A percentile compares a stretch with the other conserved stretches of the same genome.
Conservation (phyloP, 2,888 invertebrate species). For the Yponomeuta cagnagella region DNA sequence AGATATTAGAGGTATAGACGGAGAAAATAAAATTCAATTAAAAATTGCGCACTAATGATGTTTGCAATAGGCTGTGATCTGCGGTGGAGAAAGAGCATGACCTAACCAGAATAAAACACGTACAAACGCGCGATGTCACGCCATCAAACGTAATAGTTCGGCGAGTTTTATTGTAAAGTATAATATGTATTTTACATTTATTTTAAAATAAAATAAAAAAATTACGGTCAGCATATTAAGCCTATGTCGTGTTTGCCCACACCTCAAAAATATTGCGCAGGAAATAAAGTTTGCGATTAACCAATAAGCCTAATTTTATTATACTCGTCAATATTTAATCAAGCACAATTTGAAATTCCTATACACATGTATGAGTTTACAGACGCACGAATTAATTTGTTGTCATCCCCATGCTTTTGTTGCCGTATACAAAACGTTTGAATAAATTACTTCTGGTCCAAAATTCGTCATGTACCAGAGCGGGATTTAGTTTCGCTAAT, state of each 20-base stretch:
- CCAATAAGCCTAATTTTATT: slow-evolving; percentile 19
- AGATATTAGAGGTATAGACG: too few relatives aligned
- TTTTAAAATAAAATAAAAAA: too few relatives aligned
- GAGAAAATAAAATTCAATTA: too few relatives aligned
- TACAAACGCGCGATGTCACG: too few relatives aligned
- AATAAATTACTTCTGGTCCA: neutral
- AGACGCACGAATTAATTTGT: slow-evolving; percentile 6
- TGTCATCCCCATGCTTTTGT: neutral
- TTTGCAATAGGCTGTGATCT: too few relatives aligned
- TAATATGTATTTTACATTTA: too few relatives aligned
- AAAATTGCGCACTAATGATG: too few relatives aligned
- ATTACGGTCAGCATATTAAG: too few relatives aligned
- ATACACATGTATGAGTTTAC: slow-evolving; percentile 1
- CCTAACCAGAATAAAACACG: too few relatives aligned
- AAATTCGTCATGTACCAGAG: neutral
- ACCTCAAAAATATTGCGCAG: neutral
- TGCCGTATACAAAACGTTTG: neutral
- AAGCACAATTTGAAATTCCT: slow-evolving; percentile 11
- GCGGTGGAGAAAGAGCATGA: too few relatives aligned
- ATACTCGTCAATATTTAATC: slow-evolving; percentile 9
- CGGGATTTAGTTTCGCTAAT: neutral
- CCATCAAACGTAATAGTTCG: too few relatives aligned
- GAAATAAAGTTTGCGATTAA: neutral
- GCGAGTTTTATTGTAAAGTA: too few relatives aligned
- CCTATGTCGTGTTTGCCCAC: neutral